Evolutionary conservation across 2,888 invertebrate genomes (phyloP), one percentile per base, ranked within the genome.

Genomic region (Nebria brevicollis): DNA sequence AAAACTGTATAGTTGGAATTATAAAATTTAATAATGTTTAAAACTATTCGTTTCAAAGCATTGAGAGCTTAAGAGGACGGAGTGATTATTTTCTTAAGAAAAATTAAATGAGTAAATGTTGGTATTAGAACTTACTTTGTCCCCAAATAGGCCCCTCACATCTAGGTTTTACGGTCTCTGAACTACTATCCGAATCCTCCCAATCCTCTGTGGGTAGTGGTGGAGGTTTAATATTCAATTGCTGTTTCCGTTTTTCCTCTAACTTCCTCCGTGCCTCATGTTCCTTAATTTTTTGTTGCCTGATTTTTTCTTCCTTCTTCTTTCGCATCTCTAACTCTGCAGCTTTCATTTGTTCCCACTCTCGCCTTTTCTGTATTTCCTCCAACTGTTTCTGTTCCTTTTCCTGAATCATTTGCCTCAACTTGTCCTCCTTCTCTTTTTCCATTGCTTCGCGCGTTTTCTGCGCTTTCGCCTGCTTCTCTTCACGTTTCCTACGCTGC

Each of bases 151-250:
- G 90, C 72, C 87, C 87, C 6, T 87, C 87, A 82, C 86, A 86
- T 64, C 85, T 85, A 4, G 86, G 85, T 82, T 88, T 84, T 0
- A n/a, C 54, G 13, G 54, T 77, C 74, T 89, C 89, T 0, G 87
- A 88, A 0, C 90, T 90, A 41, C 90, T 90, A 78, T 92, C 92
- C 0, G 91, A 91, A 88, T 91, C 90, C 83, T 92, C 91, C 89
- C 92, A 92, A 65, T 92, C 92, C 66, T 90, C 90, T 2, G 87
- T 87, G 87, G 92, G 92, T 87, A 92, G 87, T 8, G 87, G 88
- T 0, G 92, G 92, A 13, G 90, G 88, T 77, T 88, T 82, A 5
- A 84, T 74, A 87, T 34, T 82, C 82, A 85, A 87, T 65, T 88
- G 88, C 26, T 13, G 15, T 83, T 90, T 89, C 85, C 88, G 89